phyloP scores from a whole-genome alignment of 53 echinoderm and acorn worm species.

The Mesocentrotus franciscanus region DNA sequence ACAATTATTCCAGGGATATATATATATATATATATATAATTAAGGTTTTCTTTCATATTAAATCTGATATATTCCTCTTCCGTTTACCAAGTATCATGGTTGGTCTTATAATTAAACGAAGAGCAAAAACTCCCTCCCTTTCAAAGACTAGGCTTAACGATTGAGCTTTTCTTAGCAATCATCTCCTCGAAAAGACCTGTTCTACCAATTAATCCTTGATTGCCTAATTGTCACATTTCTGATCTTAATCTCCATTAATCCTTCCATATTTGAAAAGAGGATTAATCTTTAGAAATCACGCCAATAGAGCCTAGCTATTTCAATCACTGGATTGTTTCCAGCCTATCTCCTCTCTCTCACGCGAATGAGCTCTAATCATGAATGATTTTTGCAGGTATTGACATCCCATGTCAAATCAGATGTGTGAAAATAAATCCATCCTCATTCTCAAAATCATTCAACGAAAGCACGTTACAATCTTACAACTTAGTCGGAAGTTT shows the following conservation, averaged over 20 bases:
- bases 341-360: not conserved
- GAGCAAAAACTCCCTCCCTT: not conserved
- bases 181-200: not conserved
- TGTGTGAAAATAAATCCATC: not conserved
- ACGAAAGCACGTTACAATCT: too few relatives aligned
- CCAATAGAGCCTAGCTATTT: not conserved
- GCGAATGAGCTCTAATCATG: not conserved
- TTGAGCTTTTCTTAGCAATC: not conserved
- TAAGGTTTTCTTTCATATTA: too few relatives aligned
- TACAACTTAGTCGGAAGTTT: too few relatives aligned
- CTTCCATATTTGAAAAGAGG: not conserved
- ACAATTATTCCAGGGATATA: too few relatives aligned
- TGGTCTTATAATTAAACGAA: too few relatives aligned
- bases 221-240: conserved; percentile 35
- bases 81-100: too few relatives aligned
- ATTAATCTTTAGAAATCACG: conserved; percentile 40
- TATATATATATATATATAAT: too few relatives aligned
- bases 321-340: not conserved
- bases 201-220: conserved; percentile 39
- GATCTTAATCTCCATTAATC: conserved; percentile 44
- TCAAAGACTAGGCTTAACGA: not conserved
- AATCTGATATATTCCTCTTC: too few relatives aligned
- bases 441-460: too few relatives aligned
- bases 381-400: not conserved
- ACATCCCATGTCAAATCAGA: not conserved